A percentile compares a stretch with the other conserved stretches of the same genome.
Evolutionary conservation across 2,113 vertebrate genomes (phyloP).

Genomic region (Vidua macroura): DNA sequence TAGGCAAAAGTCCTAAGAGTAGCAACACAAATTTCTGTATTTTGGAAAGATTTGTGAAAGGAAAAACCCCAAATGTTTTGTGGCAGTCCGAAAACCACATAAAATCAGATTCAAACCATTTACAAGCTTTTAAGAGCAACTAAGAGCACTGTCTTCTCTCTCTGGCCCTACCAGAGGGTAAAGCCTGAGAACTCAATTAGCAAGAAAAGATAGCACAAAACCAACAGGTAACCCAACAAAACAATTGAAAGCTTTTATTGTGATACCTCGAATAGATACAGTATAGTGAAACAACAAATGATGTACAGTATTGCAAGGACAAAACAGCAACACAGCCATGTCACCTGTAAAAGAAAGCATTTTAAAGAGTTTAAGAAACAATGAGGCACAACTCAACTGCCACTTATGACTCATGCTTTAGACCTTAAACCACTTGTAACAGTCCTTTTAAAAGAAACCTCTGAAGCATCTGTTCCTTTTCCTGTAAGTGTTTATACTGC

Average conservation of each 20-base stretch:
- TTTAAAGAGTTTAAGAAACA: constrained; percentile 70
- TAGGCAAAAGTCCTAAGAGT: not conserved
- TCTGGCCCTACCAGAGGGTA: not conserved
- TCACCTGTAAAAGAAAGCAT: constrained; percentile 77
- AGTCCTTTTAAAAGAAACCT: constrained; percentile 72
- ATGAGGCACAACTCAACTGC: constrained; percentile 79
- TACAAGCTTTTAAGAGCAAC: not conserved
- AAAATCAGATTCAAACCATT: not conserved
- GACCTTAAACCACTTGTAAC: constrained; percentile 72
- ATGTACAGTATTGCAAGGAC: constrained; percentile 85
- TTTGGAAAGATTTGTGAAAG: not conserved
- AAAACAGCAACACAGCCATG: constrained; percentile 79
- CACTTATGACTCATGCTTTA: constrained; percentile 81
- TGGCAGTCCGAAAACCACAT: not conserved
- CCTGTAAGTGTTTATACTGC: not conserved
- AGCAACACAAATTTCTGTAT: not conserved
- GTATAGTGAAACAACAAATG: constrained; percentile 89
- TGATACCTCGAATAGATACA: constrained; percentile 87
- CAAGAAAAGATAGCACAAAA: not conserved
- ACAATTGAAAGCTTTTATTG: constrained; percentile 88
- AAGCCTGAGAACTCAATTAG: not conserved
- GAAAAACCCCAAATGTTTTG: not conserved
- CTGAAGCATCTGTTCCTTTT: constrained; percentile 41
- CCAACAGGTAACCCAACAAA: constrained; percentile 54
- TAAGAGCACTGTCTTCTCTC: not conserved